Evolutionary conservation across 2,888 invertebrate genomes (phyloP).

Genomic region (Cerceris ruficornis): DNA sequence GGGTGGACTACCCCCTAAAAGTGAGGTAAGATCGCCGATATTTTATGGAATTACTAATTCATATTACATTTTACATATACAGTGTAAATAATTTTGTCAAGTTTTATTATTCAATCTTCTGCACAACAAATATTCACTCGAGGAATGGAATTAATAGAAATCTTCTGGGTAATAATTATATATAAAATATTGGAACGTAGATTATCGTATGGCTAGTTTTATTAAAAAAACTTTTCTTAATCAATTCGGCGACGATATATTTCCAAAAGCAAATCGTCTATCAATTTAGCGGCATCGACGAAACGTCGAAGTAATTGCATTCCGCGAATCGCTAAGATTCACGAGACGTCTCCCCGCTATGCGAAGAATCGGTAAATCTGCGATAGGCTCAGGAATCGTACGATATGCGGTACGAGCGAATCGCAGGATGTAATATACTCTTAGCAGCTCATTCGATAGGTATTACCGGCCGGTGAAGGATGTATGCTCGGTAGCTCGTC

Average conservation of each 20-base stretch:
- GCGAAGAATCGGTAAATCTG: constrained; percentile 11
- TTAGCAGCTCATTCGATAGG: constrained; percentile 56
- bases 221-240: too few species aligned
- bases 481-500: constrained; percentile 66
- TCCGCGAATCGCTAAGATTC: not conserved
- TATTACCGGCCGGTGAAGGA: constrained; percentile 54
- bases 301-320: not conserved
- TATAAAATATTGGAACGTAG: not conserved
- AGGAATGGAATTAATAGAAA: not conserved
- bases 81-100: not conserved
- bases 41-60: not conserved
- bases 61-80: not conserved
- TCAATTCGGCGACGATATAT: too few species aligned
- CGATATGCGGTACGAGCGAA: constrained; percentile 2
- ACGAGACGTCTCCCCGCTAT: constrained; percentile 7
- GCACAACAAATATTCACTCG: too few species aligned
- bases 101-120: not conserved
- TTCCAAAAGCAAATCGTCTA: too few species aligned
- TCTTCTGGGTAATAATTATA: not conserved
- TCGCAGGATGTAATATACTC: constrained; percentile 1
- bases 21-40: constrained; percentile 69
- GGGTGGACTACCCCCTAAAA: constrained; percentile 74
- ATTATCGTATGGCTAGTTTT: too few species aligned
- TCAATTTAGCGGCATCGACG: not conserved
- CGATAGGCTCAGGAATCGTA: constrained; percentile 1